Evolutionary conservation across 2,113 vertebrate species (phyloP).

Genomic region (Peromyscus maniculatus): DNA sequence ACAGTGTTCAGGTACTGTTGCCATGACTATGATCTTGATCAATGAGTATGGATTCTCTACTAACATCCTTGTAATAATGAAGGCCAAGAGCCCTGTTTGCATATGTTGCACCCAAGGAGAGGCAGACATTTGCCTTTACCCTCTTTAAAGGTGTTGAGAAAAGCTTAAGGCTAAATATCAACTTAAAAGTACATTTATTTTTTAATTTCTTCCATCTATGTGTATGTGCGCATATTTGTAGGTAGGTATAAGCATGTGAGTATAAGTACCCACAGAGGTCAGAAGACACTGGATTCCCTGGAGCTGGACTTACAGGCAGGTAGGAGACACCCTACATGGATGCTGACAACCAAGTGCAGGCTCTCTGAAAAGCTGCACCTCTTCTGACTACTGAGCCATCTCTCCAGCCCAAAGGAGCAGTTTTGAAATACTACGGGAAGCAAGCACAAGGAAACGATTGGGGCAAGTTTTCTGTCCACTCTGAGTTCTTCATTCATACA

Average conservation of each 20-base stretch:
- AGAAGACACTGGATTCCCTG: neutral
- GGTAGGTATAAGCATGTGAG: neutral
- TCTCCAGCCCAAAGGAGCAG: neutral
- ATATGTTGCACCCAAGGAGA: neutral
- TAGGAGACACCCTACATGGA: neutral
- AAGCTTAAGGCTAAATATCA: neutral
- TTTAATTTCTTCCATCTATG: neutral
- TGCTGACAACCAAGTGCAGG: no score
- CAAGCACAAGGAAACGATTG: neutral
- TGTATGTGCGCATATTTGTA: neutral
- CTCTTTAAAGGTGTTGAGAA: neutral
- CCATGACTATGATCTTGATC: neutral
- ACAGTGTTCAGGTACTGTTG: neutral
- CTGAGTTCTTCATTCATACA: neutral
- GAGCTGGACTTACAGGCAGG: neutral
- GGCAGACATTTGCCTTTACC: neutral
- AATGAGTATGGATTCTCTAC: slow-evolving; percentile 33
- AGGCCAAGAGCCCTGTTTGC: neutral
- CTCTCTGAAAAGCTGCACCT: neutral
- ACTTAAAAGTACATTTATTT: neutral
- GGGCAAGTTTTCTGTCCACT: neutral
- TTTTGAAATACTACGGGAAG: neutral
- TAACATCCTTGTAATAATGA: neutral
- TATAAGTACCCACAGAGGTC: neutral
- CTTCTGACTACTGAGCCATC: neutral